Conservation (phyloP, 92 coral and sea anemone genomes). For the Actinostola sp. region DNA sequence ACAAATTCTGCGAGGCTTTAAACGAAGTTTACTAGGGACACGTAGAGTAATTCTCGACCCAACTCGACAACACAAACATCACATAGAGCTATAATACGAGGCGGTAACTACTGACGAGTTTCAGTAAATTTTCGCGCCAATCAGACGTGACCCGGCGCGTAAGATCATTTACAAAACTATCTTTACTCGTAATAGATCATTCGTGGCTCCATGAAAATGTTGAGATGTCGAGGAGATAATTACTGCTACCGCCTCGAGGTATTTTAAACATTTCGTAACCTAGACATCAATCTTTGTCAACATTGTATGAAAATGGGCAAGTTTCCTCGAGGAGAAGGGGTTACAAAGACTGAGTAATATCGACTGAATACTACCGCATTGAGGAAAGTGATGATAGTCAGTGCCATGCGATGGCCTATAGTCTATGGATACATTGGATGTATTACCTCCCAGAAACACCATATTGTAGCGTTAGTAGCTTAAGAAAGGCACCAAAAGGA, state of each 20-base stretch:
- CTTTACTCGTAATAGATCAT: slow-evolving; percentile 34
- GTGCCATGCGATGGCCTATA: not conserved
- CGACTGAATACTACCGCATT: slow-evolving; percentile 1
- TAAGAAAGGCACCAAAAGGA: not conserved
- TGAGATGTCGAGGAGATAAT: slow-evolving; percentile 50
- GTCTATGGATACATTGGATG: not conserved
- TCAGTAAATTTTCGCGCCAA: slow-evolving; percentile 49
- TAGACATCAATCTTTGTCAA: slow-evolving; percentile 29
- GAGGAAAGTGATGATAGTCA: slow-evolving; percentile 26
- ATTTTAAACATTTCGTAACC: slow-evolving; percentile 10
- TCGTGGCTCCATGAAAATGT: slow-evolving; percentile 42
- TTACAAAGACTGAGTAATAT: not conserved
- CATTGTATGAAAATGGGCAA: not conserved
- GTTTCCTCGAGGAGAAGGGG: not conserved
- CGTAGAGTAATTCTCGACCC: slow-evolving; percentile 11
- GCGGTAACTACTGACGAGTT: slow-evolving; percentile 29
- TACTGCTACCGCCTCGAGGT: slow-evolving; percentile 28
- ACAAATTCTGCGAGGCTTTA: not conserved
- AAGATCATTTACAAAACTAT: slow-evolving; percentile 53
- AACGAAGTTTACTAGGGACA: not conserved
- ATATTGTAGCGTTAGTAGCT: slow-evolving; percentile 6
- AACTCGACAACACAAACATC: slow-evolving; percentile 19
- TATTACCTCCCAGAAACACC: not conserved
- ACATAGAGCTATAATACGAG: slow-evolving; percentile 1
- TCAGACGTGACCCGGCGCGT: slow-evolving; percentile 49